Percentiles rank a stretch among this genome's conserved stretches.
Conservation (phyloP, 2,113 vertebrate species). For the Oophaga pumilio region DNA sequence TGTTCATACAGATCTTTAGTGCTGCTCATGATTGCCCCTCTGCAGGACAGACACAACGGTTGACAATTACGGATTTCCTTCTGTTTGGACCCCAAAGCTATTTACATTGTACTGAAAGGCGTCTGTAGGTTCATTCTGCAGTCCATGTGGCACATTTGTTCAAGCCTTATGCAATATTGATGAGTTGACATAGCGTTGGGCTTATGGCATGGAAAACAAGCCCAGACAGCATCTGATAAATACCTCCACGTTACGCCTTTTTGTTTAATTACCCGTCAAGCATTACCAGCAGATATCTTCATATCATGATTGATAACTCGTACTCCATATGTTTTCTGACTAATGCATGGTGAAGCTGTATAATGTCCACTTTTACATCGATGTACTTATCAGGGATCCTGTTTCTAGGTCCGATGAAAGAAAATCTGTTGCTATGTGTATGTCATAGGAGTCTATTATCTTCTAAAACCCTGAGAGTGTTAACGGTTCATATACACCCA, state of each 20-base stretch:
- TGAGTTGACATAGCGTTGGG: conserved; percentile 33
- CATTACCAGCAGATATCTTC: conserved; percentile 46
- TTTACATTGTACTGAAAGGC: conserved; percentile 23
- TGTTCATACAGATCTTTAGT: background rate
- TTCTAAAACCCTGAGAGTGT: conserved; percentile 31
- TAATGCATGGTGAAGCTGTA: conserved; percentile 23
- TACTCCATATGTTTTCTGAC: conserved; percentile 35
- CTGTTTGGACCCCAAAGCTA: background rate
- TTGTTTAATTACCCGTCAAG: conserved; percentile 50
- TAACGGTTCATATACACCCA: conserved; percentile 38
- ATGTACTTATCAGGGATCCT: conserved; percentile 36
- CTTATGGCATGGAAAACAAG: conserved; percentile 27
- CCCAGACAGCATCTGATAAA: conserved; percentile 44
- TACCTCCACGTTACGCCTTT: conserved; percentile 39
- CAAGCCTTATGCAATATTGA: conserved; percentile 45
- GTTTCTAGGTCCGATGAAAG: conserved; percentile 48
- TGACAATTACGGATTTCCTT: background rate
- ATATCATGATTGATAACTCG: conserved; percentile 43
- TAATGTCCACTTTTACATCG: conserved; percentile 26
- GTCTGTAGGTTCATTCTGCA: background rate
- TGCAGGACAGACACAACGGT: background rate
- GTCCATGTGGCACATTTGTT: conserved; percentile 26
- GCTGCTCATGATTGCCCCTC: background rate
- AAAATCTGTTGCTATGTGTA: conserved; percentile 42
- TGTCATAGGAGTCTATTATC: conserved; percentile 41